Percentiles rank a stretch among this genome's conserved stretches.
phyloP scores from a whole-genome alignment of 2,113 vertebrate species.

The Cryptomyrus ogoouensis region DNA sequence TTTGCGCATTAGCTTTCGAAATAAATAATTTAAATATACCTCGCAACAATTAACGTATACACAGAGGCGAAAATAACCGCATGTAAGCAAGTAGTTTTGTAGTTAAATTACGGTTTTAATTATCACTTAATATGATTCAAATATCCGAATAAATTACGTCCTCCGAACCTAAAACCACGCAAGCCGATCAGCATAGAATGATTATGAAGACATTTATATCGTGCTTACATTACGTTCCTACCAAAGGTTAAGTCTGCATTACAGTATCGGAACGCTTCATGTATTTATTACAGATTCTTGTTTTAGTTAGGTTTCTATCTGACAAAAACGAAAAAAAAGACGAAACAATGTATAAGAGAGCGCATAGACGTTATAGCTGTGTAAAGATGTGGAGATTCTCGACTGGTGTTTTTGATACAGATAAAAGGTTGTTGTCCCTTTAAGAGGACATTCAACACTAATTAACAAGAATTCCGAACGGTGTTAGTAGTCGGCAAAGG shows the following conservation, averaged over 20 bases:
- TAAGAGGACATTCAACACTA: conserved; percentile 59
- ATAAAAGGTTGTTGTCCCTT: conserved; percentile 48
- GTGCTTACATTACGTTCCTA: background rate
- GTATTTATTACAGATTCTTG: background rate
- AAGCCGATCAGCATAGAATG: background rate
- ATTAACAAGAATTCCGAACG: conserved; percentile 55
- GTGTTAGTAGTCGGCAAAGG: conserved; percentile 30
- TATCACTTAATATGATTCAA: background rate
- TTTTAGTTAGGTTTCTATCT: background rate
- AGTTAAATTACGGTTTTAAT: conserved; percentile 1
- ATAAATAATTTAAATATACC: conserved; percentile 11
- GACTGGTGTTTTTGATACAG: conserved; percentile 2
- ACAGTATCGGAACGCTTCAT: background rate
- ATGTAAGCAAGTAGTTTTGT: background rate
- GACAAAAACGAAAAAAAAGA: background rate
- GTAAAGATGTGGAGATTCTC: background rate
- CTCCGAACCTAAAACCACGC: background rate
- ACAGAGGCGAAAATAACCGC: background rate
- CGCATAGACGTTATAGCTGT: background rate
- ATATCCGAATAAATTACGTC: background rate
- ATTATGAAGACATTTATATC: background rate
- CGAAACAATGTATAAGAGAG: background rate
- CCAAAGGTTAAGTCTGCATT: background rate
- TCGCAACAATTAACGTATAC: background rate
- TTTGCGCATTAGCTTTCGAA: conserved; percentile 1